Percentiles rank a stretch among this genome's conserved stretches.
Conservation (phyloP, 2,888 invertebrate species). For the Proisotoma minuta region DNA sequence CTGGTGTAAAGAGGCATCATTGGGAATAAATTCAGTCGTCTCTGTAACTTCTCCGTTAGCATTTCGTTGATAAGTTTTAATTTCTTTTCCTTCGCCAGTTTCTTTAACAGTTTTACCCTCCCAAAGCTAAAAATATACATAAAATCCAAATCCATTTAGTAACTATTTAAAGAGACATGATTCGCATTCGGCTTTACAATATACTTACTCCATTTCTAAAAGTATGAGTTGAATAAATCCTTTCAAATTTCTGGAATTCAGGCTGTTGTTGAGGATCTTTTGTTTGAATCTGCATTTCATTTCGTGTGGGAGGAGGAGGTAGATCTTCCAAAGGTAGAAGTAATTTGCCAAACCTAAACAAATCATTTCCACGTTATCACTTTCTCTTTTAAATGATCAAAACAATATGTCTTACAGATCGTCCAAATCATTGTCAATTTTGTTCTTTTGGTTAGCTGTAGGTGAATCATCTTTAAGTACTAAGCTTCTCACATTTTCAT, state of each 20-base stretch:
- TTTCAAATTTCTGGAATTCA: slow-evolving; percentile 2
- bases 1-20: background rate
- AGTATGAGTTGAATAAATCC: slow-evolving; percentile 11
- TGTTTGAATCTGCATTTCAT: background rate
- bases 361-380: background rate
- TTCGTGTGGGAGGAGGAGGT: background rate
- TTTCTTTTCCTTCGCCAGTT: slow-evolving; percentile 11
- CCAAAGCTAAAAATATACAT: slow-evolving; percentile 13
- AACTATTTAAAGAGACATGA: background rate
- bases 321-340: slow-evolving; percentile 11
- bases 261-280: background rate
- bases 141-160: slow-evolving; percentile 1
- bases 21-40: slow-evolving; percentile 13
- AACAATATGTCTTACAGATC: slow-evolving; percentile 11
- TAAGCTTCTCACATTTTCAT: slow-evolving; percentile 11
- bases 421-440: slow-evolving; percentile 18
- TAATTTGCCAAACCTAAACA: background rate
- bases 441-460: background rate
- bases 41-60: slow-evolving; percentile 13
- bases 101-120: slow-evolving; percentile 20
- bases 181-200: background rate
- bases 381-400: background rate
- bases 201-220: slow-evolving; percentile 21
- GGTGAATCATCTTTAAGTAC: slow-evolving; percentile 12
- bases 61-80: slow-evolving; percentile 10